A percentile compares a stretch with the other conserved stretches of the same genome.
Evolutionary conservation across 2,888 invertebrate genomes (phyloP).

Genomic region (Agonopterix alstromeriana): DNA sequence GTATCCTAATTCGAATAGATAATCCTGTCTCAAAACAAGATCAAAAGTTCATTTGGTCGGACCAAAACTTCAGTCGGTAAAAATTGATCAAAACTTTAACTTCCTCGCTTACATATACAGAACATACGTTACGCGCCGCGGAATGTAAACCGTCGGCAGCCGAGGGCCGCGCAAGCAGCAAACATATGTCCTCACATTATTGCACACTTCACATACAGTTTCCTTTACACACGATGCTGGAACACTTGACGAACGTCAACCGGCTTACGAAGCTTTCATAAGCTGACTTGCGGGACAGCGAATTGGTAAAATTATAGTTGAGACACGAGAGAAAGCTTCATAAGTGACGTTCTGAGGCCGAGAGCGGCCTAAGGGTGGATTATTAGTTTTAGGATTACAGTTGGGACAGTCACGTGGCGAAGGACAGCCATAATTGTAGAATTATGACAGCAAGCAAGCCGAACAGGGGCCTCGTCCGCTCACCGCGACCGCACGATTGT

Average conservation of each 20-base stretch:
- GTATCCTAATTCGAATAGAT: slow-evolving; percentile 63
- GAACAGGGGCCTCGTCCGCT: slow-evolving; percentile 31
- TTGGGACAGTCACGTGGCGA: slow-evolving; percentile 57
- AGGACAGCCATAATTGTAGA: slow-evolving; percentile 26
- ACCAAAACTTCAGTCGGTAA: slow-evolving; percentile 75
- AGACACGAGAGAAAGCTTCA: slow-evolving; percentile 18
- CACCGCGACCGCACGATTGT: slow-evolving; percentile 77
- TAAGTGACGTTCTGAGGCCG: slow-evolving; percentile 17
- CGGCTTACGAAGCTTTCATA: slow-evolving; percentile 31
- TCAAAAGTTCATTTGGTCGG: slow-evolving; percentile 75
- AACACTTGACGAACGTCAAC: slow-evolving; percentile 35
- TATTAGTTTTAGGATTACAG: slow-evolving; percentile 13
- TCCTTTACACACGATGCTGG: slow-evolving; percentile 31
- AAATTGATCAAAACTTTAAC: slow-evolving; percentile 64
- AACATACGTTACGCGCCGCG: slow-evolving; percentile 2
- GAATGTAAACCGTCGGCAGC: no score
- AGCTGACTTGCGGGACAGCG: background rate
- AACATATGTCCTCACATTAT: slow-evolving; percentile 17
- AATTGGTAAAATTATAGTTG: slow-evolving; percentile 11
- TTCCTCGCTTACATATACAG: slow-evolving; percentile 23
- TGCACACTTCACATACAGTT: slow-evolving; percentile 34
- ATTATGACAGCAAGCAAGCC: slow-evolving; percentile 33
- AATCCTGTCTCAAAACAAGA: slow-evolving; percentile 70
- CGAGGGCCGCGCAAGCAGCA: slow-evolving; percentile 4
- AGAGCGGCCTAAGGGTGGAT: slow-evolving; percentile 9